Percentiles rank a stretch among this genome's conserved stretches.
Conservation (phyloP, 2,113 vertebrate genomes). For the Rhinopomastus cyanomelas region DNA sequence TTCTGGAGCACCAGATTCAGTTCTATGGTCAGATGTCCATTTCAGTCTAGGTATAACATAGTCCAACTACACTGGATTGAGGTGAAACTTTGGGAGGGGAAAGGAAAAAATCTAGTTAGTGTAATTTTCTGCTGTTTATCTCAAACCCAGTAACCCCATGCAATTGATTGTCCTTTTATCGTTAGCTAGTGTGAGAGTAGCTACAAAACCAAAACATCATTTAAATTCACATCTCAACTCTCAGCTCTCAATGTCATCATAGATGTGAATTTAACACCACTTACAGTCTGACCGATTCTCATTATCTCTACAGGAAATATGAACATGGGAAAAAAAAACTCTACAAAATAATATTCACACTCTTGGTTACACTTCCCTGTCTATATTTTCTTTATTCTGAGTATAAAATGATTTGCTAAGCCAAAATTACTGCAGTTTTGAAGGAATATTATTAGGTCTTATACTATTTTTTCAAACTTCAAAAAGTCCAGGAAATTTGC, state of each 20-base stretch:
- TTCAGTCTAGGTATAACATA: background rate
- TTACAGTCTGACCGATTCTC: background rate
- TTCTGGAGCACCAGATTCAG: background rate
- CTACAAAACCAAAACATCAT: background rate
- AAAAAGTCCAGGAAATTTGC: background rate
- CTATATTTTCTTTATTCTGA: background rate
- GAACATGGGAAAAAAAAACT: background rate
- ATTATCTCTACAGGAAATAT: background rate
- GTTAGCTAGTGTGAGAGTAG: background rate
- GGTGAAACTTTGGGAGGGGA: background rate
- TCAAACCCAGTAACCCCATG: background rate
- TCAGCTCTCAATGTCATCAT: background rate
- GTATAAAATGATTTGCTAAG: background rate
- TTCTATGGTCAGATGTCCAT: background rate
- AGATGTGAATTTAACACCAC: background rate
- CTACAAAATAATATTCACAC: background rate
- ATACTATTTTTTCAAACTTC: background rate
- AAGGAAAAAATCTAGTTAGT: background rate
- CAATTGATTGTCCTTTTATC: background rate
- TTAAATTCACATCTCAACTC: background rate
- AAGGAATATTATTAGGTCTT: background rate
- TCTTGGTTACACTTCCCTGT: background rate
- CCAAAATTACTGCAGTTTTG: background rate
- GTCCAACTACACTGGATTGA: background rate
- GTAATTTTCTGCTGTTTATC: background rate